Evolutionary conservation across 92 coral and sea anemone species (phyloP).

Genomic region (Palythoa grandis): DNA sequence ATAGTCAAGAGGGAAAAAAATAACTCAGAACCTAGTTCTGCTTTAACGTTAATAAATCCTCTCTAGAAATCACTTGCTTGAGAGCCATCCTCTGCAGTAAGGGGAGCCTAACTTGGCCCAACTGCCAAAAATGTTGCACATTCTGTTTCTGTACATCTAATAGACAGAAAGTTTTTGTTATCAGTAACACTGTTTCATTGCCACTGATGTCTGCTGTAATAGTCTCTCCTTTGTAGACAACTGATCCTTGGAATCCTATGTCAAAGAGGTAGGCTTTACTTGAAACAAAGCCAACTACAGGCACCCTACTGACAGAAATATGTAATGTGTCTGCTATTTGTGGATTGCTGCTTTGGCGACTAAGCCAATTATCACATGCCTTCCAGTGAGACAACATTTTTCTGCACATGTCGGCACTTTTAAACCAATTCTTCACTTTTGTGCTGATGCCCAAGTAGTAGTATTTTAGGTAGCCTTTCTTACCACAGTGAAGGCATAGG

Average conservation of each 20-base stretch:
- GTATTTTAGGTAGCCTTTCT: slow-evolving; percentile 58
- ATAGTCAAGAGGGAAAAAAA: slow-evolving; percentile 34
- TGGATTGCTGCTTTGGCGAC: slow-evolving; percentile 10
- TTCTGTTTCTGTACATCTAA: slow-evolving; percentile 45
- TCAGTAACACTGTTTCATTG: slow-evolving; percentile 42
- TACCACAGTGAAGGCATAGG: slow-evolving; percentile 65
- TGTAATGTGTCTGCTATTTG: slow-evolving; percentile 49
- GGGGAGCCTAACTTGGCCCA: slow-evolving; percentile 44
- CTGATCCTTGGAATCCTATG: slow-evolving; percentile 57
- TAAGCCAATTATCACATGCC: slow-evolving; percentile 50
- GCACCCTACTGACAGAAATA: slow-evolving; percentile 41
- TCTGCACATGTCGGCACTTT: slow-evolving; percentile 52
- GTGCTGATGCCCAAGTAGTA: slow-evolving; percentile 59
- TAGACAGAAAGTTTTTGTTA: slow-evolving; percentile 52
- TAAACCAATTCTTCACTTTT: slow-evolving; percentile 76
- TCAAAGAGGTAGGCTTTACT: slow-evolving; percentile 57
- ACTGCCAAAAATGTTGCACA: slow-evolving; percentile 51
- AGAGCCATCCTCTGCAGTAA: slow-evolving; percentile 25
- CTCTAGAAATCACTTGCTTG: slow-evolving; percentile 64
- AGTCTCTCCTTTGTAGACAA: slow-evolving; percentile 52
- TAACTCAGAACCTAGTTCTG: slow-evolving; percentile 42
- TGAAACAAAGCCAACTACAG: slow-evolving; percentile 47
- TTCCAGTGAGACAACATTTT: slow-evolving; percentile 69
- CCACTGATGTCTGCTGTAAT: slow-evolving; percentile 36
- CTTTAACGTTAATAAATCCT: slow-evolving; percentile 58